A percentile compares a stretch with the other conserved stretches of the same genome.
These are phyloP conservation scores for Vanessa atalanta DNA, from an alignment of 1,140 invertebrate genomes.

Conservation along the genomic window DNA sequence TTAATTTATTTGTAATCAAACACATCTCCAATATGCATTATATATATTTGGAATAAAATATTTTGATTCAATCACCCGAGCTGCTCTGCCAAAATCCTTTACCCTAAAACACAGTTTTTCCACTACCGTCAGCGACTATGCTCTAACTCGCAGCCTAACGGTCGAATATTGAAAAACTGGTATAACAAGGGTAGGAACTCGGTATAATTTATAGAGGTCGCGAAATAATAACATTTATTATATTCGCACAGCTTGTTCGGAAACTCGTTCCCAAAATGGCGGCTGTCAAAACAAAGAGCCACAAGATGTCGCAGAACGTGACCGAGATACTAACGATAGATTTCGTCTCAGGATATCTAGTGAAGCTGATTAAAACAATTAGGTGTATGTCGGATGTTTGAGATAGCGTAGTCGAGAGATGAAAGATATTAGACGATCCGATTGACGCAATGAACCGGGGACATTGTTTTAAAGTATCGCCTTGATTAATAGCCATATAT, in stretches of 20 bases:
- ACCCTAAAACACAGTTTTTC: too few species aligned
- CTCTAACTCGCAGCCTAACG: too few species aligned
- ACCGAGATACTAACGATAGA: conserved; percentile 25
- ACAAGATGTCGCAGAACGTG: conserved; percentile 41
- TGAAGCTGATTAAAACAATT: conserved; percentile 12
- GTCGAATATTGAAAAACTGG: conserved; percentile 8
- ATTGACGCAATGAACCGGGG: not conserved
- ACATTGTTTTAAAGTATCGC: too few species aligned
- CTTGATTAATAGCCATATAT: too few species aligned
- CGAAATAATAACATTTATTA: conserved; percentile 36
- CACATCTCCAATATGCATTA: too few species aligned
- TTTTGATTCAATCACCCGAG: too few species aligned
- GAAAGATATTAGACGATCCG: not conserved
- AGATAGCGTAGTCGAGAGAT: not conserved
- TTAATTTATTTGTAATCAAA: too few species aligned
- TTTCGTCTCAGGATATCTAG: not conserved
- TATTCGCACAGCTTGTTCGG: not conserved
- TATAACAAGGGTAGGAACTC: conserved; percentile 3
- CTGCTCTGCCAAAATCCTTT: too few species aligned
- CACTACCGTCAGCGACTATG: too few species aligned
- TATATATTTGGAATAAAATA: too few species aligned
- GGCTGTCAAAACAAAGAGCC: conserved; percentile 32
- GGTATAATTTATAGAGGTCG: conserved; percentile 22
- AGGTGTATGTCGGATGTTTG: not conserved
- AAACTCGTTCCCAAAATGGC: conserved; percentile 28